Evolutionary conservation across 2,888 invertebrate species (phyloP).

Genomic region (Zonitis immaculata): DNA sequence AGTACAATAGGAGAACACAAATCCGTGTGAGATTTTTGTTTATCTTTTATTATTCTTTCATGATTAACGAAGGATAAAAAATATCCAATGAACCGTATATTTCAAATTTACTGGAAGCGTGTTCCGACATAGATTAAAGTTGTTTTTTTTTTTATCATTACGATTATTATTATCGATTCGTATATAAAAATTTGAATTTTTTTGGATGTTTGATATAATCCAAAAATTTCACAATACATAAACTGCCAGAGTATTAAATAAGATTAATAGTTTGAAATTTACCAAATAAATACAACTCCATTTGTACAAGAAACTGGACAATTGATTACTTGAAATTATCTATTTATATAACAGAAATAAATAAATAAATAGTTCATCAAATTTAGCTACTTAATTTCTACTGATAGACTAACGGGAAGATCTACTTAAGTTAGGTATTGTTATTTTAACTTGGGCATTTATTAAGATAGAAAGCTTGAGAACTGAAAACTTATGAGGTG

Average conservation of each 20-base stretch:
- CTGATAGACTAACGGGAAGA: neutral
- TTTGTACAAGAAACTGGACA: neutral
- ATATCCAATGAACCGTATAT: neutral
- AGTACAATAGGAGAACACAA: no score
- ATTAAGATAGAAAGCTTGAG: slow-evolving; percentile 4
- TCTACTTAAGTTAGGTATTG: slow-evolving; percentile 4
- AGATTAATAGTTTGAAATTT: neutral
- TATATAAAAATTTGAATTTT: neutral
- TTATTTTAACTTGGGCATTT: neutral
- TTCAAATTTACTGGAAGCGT: neutral
- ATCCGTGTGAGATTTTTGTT: neutral
- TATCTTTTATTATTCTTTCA: neutral
- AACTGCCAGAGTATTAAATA: neutral
- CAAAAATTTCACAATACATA: neutral
- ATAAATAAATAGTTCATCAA: neutral
- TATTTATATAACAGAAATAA: neutral
- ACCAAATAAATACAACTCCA: neutral
- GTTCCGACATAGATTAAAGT: neutral
- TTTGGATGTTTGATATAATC: neutral
- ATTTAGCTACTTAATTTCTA: neutral
- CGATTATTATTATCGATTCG: neutral
- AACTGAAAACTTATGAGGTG: slow-evolving; percentile 7
- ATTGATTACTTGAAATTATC: neutral
- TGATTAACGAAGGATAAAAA: neutral
- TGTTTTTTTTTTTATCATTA: no score